Evolutionary conservation across 1,140 invertebrate genomes (phyloP).

Genomic region (Bombus superbus): DNA sequence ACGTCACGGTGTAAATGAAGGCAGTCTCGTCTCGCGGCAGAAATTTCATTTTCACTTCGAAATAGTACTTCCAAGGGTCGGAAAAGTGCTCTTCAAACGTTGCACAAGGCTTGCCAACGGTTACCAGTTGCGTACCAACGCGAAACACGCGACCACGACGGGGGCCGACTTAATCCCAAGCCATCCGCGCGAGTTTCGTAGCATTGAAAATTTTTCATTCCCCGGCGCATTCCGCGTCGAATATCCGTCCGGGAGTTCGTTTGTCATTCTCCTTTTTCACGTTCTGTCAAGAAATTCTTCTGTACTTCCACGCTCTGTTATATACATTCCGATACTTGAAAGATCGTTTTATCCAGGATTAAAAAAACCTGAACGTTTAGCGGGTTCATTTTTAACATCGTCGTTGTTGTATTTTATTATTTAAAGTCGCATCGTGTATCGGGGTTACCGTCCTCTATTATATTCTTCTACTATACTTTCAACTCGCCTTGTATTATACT

Average conservation of each 20-base stretch:
- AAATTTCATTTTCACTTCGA: slow-evolving; percentile 62
- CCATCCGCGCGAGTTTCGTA: slow-evolving; percentile 25
- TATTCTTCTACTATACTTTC: too few relatives aligned
- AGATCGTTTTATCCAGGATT: too few relatives aligned
- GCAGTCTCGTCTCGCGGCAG: slow-evolving; percentile 16
- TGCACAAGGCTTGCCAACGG: slow-evolving; percentile 27
- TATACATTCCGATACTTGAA: too few relatives aligned
- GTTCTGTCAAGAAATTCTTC: neutral
- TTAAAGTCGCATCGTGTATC: too few relatives aligned
- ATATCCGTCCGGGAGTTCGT: slow-evolving; percentile 1
- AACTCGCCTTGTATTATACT: too few relatives aligned
- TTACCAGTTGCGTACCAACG: slow-evolving; percentile 54
- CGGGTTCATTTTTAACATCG: too few relatives aligned
- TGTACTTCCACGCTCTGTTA: too few relatives aligned
- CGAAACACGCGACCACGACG: slow-evolving; percentile 11
- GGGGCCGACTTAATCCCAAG: slow-evolving; percentile 43
- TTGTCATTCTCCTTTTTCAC: neutral
- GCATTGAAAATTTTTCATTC: slow-evolving; percentile 43
- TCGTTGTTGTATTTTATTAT: too few relatives aligned
- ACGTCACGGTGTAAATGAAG: slow-evolving; percentile 7
- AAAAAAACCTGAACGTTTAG: too few relatives aligned
- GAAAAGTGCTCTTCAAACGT: slow-evolving; percentile 52
- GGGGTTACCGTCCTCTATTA: too few relatives aligned
- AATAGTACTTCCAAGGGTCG: slow-evolving; percentile 36
- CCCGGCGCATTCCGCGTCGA: slow-evolving; percentile 28